These are phyloP conservation scores for Chaetops frenatus DNA, from an alignment of 2,113 vertebrate genomes.

Conservation along the genomic window DNA sequence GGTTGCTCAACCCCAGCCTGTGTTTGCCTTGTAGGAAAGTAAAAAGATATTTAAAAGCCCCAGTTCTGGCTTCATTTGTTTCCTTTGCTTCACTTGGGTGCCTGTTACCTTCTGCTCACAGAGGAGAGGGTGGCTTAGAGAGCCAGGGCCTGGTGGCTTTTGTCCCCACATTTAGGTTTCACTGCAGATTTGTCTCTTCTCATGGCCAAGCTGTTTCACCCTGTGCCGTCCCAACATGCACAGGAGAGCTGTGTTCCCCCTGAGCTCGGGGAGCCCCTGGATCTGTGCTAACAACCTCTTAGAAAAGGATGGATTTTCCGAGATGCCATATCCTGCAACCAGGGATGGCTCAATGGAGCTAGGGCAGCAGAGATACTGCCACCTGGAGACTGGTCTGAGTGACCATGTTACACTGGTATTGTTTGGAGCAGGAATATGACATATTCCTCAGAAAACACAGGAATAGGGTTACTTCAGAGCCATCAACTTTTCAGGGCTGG, in stretches of 20 bases:
- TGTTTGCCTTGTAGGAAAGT: background rate
- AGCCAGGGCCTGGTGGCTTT: background rate
- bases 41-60: background rate
- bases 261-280: accelerated
- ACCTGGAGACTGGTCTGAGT: background rate
- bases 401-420: background rate
- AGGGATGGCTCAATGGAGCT: accelerated
- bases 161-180: background rate
- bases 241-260: background rate
- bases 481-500: background rate
- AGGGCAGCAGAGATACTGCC: background rate
- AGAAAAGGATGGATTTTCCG: background rate
- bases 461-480: background rate
- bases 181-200: background rate
- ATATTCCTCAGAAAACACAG: background rate
- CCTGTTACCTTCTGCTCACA: background rate
- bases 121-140: background rate
- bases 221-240: background rate
- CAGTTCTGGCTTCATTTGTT: background rate
- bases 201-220: background rate
- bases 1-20: background rate
- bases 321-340: accelerated
- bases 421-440: background rate
- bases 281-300: background rate
- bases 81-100: background rate